phyloP scores from a whole-genome alignment of 2,888 invertebrate species.

The Pollenia griseotomentosa region DNA sequence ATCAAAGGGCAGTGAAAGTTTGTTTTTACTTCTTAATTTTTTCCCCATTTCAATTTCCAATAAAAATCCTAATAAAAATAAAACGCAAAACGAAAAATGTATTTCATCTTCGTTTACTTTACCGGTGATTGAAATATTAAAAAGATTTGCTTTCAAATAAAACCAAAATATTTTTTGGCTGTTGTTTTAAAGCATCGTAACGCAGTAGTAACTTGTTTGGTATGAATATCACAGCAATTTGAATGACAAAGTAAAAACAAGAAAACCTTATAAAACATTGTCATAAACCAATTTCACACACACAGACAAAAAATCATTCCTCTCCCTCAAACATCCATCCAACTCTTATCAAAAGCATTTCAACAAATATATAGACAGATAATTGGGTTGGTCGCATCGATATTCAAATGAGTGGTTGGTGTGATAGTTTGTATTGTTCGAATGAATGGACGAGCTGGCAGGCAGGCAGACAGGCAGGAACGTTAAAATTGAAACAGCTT shows the following conservation, averaged over 20 bases:
- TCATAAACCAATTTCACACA: slow-evolving; percentile 24
- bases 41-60: slow-evolving; percentile 13
- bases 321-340: too few relatives aligned
- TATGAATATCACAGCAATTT: slow-evolving; percentile 43
- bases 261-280: slow-evolving; percentile 55
- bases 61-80: not conserved
- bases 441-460: not conserved
- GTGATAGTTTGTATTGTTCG: not conserved
- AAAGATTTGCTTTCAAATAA: not conserved
- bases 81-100: not conserved
- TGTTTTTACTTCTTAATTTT: slow-evolving; percentile 11
- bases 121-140: not conserved
- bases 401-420: not conserved
- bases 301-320: not conserved
- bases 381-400: slow-evolving; percentile 12
- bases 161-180: too few relatives aligned
- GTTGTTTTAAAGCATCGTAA: not conserved
- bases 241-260: slow-evolving; percentile 32
- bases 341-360: not conserved
- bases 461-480: not conserved
- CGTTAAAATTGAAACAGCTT: slow-evolving; percentile 21
- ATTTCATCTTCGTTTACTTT: not conserved
- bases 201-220: not conserved
- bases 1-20: slow-evolving; percentile 65
- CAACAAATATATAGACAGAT: not conserved